These are phyloP conservation scores for Caenorhabditis afra DNA, from an alignment of 2,888 invertebrate genomes.

Conservation along the genomic window DNA sequence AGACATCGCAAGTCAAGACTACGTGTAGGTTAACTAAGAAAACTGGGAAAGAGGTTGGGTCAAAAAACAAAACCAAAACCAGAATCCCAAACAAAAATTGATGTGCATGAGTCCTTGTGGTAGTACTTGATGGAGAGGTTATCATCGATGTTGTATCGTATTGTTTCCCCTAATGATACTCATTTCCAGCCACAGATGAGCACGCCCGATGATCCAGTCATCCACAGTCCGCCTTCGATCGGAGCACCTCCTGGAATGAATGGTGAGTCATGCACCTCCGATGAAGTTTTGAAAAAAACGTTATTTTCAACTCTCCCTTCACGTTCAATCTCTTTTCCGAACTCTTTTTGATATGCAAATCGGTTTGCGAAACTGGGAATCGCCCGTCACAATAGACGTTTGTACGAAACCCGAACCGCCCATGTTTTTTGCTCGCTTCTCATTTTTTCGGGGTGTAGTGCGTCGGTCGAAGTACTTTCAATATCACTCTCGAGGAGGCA, in stretches of 20 bases:
- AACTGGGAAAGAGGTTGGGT: background rate
- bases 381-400: too few relatives aligned
- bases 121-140: slow-evolving; percentile 25
- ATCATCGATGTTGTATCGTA: slow-evolving; percentile 6
- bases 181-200: slow-evolving; percentile 76
- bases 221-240: slow-evolving; percentile 75
- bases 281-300: too few relatives aligned
- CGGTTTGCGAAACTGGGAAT: too few relatives aligned
- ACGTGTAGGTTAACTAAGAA: slow-evolving; percentile 22
- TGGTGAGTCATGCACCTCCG: too few relatives aligned
- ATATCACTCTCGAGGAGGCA: slow-evolving; percentile 9
- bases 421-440: background rate
- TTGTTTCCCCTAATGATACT: slow-evolving; percentile 18
- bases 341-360: too few relatives aligned
- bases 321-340: too few relatives aligned
- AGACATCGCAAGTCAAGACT: slow-evolving; percentile 17
- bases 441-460: slow-evolving; percentile 7
- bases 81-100: background rate
- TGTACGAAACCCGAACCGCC: background rate
- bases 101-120: slow-evolving; percentile 26
- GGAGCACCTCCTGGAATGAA: slow-evolving; percentile 59
- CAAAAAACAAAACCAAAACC: background rate
- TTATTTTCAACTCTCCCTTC: too few relatives aligned
- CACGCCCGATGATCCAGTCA: slow-evolving; percentile 78
- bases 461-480: slow-evolving; percentile 21